Conservation (phyloP, 2,113 vertebrate genomes). For the Callospermophilus lateralis region DNA sequence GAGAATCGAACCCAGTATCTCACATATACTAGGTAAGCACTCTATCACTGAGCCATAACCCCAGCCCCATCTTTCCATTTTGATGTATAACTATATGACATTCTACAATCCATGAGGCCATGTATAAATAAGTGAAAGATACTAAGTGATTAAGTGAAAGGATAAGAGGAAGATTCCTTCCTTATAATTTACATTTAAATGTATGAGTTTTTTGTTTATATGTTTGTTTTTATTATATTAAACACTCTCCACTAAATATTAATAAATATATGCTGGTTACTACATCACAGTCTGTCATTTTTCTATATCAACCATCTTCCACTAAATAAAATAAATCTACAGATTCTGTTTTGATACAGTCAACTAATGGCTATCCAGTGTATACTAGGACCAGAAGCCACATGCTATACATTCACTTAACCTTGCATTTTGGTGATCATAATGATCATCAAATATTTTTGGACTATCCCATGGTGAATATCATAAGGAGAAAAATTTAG, state of each 20-base stretch:
- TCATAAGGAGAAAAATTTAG: background rate
- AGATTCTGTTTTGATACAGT: background rate
- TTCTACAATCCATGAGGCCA: background rate
- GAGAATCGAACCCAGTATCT: too few relatives aligned
- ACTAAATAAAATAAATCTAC: background rate
- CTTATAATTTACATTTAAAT: slow-evolving; percentile 14
- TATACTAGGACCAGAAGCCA: background rate
- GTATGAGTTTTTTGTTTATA: background rate
- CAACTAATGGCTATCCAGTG: background rate
- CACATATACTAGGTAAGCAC: too few relatives aligned
- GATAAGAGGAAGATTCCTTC: background rate
- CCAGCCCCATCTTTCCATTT: background rate
- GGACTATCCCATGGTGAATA: background rate
- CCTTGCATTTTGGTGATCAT: background rate
- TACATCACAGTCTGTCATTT: background rate
- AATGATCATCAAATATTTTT: background rate
- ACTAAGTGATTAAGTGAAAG: background rate
- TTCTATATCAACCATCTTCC: background rate
- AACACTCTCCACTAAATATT: slow-evolving; percentile 14
- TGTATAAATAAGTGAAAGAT: background rate
- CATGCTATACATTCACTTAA: background rate
- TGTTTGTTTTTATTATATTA: slow-evolving; percentile 14
- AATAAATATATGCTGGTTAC: background rate
- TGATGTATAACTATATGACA: background rate
- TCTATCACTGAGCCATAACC: too few relatives aligned